A percentile compares a stretch with the other conserved stretches of the same genome.
phyloP scores from a whole-genome alignment of 92 coral and sea anemone species.

The Umimayanthus chanpuru region DNA sequence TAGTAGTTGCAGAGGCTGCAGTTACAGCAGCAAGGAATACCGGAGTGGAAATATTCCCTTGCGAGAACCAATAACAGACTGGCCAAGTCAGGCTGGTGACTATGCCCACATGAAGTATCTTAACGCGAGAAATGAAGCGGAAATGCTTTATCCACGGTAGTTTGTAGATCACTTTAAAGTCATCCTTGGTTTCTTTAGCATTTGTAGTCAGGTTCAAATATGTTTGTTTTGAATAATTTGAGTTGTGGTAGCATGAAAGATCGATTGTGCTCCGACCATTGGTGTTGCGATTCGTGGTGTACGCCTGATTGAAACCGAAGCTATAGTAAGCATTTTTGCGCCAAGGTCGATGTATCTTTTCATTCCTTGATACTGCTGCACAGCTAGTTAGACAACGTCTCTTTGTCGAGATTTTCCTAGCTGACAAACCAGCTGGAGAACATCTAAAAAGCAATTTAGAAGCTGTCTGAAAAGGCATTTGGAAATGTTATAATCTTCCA shows the following conservation, averaged over 20 bases:
- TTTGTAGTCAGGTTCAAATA: not conserved
- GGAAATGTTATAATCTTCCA: not conserved
- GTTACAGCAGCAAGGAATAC: conserved; percentile 53
- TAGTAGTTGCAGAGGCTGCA: conserved; percentile 82
- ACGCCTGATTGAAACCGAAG: not conserved
- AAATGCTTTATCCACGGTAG: conserved; percentile 79
- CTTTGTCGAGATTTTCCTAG: not conserved
- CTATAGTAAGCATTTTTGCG: not conserved
- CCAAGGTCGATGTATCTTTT: not conserved
- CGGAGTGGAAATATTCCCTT: conserved; percentile 54
- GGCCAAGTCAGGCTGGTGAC: conserved; percentile 73
- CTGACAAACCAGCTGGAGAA: not conserved
- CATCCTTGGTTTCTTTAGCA: conserved; percentile 10
- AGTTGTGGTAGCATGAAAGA: not conserved
- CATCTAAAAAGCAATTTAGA: not conserved
- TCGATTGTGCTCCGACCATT: not conserved
- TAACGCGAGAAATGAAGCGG: conserved; percentile 77
- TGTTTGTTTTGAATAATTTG: not conserved
- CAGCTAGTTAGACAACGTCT: not conserved
- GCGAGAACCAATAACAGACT: conserved; percentile 70
- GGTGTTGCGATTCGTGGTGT: not conserved
- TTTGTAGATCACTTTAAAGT: conserved; percentile 61
- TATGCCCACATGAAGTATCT: conserved; percentile 71
- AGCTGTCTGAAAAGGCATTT: conserved; percentile 1
- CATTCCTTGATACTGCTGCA: not conserved